phyloP scores from a whole-genome alignment of 2,113 vertebrate genomes.

The Nyctereutes procyonoides region DNA sequence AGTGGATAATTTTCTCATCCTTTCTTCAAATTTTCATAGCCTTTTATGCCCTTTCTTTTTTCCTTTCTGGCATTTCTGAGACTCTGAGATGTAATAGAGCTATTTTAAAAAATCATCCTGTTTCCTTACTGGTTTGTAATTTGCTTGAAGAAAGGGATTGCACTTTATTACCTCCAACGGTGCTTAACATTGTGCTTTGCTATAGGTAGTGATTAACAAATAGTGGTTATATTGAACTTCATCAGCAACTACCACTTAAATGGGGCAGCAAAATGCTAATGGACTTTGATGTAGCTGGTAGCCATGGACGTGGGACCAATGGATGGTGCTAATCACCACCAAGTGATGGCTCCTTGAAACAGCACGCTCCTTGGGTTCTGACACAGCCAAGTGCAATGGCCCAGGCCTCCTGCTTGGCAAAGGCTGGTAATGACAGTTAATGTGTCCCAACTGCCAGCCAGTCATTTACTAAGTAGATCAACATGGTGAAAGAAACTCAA shows the following conservation, averaged over 20 bases:
- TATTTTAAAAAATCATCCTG: background rate
- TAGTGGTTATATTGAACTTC: background rate
- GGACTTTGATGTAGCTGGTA: accelerated
- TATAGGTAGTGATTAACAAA: background rate
- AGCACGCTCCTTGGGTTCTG: accelerated
- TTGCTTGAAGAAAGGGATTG: background rate
- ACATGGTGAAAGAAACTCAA: background rate
- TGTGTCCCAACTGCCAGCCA: background rate
- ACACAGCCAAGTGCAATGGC: background rate
- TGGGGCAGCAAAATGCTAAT: background rate
- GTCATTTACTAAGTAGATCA: background rate
- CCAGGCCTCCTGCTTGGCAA: background rate
- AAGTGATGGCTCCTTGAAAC: background rate
- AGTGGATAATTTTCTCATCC: background rate
- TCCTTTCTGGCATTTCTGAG: background rate
- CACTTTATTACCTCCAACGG: background rate
- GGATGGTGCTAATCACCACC: too few species aligned
- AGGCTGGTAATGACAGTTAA: background rate
- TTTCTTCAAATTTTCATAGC: background rate
- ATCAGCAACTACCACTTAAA: background rate
- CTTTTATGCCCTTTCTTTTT: background rate
- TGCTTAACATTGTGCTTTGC: background rate
- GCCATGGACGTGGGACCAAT: background rate
- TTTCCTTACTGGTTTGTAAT: background rate
- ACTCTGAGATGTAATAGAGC: background rate